Evolutionary conservation across 2,888 invertebrate genomes (phyloP).

Genomic region (Stenodema calcarata): DNA sequence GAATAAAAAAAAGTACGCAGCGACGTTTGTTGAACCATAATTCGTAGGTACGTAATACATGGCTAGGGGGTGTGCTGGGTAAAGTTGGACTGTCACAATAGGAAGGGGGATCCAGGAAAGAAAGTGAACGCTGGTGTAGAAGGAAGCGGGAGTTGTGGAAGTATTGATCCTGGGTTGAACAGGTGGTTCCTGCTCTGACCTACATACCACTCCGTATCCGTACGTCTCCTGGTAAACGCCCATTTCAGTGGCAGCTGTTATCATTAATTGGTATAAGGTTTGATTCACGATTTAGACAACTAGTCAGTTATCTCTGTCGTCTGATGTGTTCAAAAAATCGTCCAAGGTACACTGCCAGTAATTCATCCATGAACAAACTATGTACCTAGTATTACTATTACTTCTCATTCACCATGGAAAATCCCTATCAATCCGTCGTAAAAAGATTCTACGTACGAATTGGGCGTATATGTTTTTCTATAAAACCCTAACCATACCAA

Average conservation of each 20-base stretch:
- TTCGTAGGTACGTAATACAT: too few relatives aligned
- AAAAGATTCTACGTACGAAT: too few relatives aligned
- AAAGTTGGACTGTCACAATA: neutral
- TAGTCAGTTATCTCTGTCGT: neutral
- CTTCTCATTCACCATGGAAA: too few relatives aligned
- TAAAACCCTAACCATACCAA: too few relatives aligned
- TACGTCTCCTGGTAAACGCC: constrained; percentile 34
- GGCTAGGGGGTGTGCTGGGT: neutral
- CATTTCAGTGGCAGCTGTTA: constrained; percentile 22
- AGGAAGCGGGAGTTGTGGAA: constrained; percentile 42
- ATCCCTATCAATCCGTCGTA: too few relatives aligned
- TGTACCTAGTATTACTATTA: too few relatives aligned
- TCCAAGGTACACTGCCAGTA: too few relatives aligned
- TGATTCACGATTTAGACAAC: neutral
- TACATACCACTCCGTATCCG: constrained; percentile 33
- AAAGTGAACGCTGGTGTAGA: constrained; percentile 35
- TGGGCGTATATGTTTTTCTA: too few relatives aligned
- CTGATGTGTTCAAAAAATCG: too few relatives aligned
- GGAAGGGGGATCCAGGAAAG: neutral
- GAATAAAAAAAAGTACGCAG: too few relatives aligned
- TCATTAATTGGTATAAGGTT: neutral
- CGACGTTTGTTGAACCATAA: too few relatives aligned
- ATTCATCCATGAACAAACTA: too few relatives aligned
- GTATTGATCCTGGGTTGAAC: constrained; percentile 41
- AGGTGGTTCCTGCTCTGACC: constrained; percentile 48